A percentile compares a stretch with the other conserved stretches of the same genome.
Evolutionary conservation across 2,888 invertebrate genomes (phyloP).

Genomic region (Caenorhabditis sp.): DNA sequence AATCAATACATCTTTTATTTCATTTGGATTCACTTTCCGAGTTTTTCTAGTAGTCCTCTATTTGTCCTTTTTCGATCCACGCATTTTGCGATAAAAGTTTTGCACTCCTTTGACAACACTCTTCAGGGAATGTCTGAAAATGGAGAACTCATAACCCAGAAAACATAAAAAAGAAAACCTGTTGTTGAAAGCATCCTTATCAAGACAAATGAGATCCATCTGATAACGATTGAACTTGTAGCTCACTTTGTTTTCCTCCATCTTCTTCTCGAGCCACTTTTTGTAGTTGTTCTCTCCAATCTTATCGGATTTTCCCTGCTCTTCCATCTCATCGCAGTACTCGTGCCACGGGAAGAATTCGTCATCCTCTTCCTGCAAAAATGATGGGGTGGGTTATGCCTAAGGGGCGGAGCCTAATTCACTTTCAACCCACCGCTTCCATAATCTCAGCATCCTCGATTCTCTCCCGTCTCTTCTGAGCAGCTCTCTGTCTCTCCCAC

Average conservation of each 20-base stretch:
- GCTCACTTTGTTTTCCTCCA: constrained; percentile 38
- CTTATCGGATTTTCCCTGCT: constrained; percentile 9
- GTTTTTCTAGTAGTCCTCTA: neutral
- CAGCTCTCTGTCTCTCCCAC: constrained; percentile 9
- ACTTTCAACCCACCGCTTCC: neutral
- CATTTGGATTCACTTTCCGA: neutral
- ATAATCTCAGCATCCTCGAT: neutral
- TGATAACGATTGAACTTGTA: constrained; percentile 40
- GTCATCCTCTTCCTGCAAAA: constrained; percentile 25
- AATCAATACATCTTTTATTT: constrained; percentile 7
- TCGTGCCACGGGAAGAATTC: constrained; percentile 40
- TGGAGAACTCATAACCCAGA: neutral
- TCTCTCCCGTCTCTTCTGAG: neutral
- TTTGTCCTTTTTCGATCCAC: constrained; percentile 11
- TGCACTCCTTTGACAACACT: constrained; percentile 44
- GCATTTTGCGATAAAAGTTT: constrained; percentile 47
- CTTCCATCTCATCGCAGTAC: constrained; percentile 23
- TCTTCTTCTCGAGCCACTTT: constrained; percentile 44
- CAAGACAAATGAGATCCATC: constrained; percentile 34
- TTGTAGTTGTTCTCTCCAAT: constrained; percentile 16
- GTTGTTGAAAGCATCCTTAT: constrained; percentile 37
- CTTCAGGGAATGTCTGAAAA: constrained; percentile 38
- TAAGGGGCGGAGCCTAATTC: no score
- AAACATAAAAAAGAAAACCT: neutral
- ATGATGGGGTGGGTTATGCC: neutral